These are phyloP conservation scores for Ascidia mentula DNA, from an alignment of 23 tunicate genomes.

Conservation along the genomic window DNA sequence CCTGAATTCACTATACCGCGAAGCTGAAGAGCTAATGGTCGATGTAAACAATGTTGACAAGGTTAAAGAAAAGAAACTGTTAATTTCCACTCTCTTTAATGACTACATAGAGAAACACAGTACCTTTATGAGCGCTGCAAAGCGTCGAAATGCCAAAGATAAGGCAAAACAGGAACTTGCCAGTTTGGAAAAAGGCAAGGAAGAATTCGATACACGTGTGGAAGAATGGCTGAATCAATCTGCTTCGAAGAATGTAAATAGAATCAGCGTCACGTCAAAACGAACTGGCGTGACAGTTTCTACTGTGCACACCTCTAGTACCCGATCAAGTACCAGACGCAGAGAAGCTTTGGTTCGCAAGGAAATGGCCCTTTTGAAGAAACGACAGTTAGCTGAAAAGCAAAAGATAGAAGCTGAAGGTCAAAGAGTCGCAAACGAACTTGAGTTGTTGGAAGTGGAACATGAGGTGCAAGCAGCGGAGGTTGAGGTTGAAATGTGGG, in stretches of 20 bases:
- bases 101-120: too few relatives aligned
- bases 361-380: neutral
- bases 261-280: too few relatives aligned
- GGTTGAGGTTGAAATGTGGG: neutral
- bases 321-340: neutral
- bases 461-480: neutral
- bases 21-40: too few relatives aligned
- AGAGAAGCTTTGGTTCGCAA: neutral
- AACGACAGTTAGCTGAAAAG: neutral
- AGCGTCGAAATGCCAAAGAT: neutral
- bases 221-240: neutral
- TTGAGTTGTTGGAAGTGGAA: neutral
- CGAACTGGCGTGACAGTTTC: too few relatives aligned
- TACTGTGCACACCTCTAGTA: too few relatives aligned
- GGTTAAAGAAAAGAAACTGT: too few relatives aligned
- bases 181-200: neutral
- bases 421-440: neutral
- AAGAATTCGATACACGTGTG: neutral
- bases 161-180: neutral
- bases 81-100: too few relatives aligned
- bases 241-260: too few relatives aligned
- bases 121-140: too few relatives aligned
- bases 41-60: too few relatives aligned
- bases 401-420: neutral
- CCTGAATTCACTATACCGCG: too few relatives aligned